Conservation (phyloP, 2,797 vertebrate species). For the Poecilia picta region DNA sequence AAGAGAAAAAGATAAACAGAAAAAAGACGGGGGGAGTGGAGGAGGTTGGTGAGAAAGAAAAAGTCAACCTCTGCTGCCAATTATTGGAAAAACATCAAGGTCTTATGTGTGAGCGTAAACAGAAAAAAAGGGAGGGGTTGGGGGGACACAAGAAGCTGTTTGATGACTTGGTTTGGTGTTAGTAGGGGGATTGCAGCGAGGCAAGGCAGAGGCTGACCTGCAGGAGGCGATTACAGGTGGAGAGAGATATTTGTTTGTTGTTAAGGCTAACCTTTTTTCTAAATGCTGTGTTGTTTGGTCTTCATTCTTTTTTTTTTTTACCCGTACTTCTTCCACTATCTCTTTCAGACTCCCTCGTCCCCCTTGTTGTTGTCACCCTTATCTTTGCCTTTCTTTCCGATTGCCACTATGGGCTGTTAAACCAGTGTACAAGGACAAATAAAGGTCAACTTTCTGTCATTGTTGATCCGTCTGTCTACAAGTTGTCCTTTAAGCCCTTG, state of each 20-base stretch:
- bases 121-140: constrained; percentile 60
- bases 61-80: constrained; percentile 90
- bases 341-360: constrained; percentile 37
- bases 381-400: constrained; percentile 47
- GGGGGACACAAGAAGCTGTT: constrained; percentile 45
- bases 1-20: constrained; percentile 54
- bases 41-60: constrained; percentile 48
- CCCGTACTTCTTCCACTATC: constrained; percentile 42
- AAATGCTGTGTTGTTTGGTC: constrained; percentile 14
- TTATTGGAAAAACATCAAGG: constrained; percentile 95
- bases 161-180: constrained; percentile 66
- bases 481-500: constrained; percentile 6
- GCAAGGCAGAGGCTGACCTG: constrained; percentile 60
- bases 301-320: not conserved
- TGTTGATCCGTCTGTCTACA: constrained; percentile 12
- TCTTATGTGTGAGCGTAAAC: constrained; percentile 76
- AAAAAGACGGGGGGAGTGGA: constrained; percentile 3
- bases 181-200: constrained; percentile 59
- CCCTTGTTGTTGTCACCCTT: constrained; percentile 40
- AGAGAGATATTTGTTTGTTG: constrained; percentile 51
- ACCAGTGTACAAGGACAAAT: constrained; percentile 58
- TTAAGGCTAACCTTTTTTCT: constrained; percentile 38
- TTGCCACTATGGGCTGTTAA: constrained; percentile 39
- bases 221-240: constrained; percentile 73
- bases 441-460: constrained; percentile 60